Percentiles rank a stretch among this genome's conserved stretches.
phyloP scores from a whole-genome alignment of 2,113 vertebrate genomes.

The Nipponia nippon region DNA sequence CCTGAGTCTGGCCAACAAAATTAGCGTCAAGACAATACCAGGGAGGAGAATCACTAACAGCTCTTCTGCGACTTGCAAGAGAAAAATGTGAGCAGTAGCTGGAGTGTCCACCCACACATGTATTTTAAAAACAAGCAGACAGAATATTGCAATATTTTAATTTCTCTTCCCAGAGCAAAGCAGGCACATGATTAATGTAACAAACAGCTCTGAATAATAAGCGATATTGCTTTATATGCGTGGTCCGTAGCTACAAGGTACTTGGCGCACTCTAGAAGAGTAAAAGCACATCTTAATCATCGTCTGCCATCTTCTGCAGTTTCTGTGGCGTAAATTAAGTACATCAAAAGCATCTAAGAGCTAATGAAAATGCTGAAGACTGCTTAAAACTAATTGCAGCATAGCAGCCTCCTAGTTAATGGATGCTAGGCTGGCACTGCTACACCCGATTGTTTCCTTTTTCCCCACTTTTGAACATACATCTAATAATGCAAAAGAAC shows the following conservation, averaged over 20 bases:
- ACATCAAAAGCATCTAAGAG: not conserved
- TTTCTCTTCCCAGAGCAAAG: not conserved
- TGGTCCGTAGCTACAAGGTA: not conserved
- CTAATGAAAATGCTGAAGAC: not conserved
- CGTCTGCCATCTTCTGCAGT: not conserved
- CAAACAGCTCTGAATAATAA: not conserved
- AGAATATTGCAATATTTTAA: not conserved
- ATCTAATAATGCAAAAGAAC: not conserved
- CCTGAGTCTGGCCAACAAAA: not conserved
- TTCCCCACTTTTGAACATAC: not conserved
- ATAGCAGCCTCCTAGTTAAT: not conserved
- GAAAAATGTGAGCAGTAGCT: not conserved
- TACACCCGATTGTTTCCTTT: not conserved
- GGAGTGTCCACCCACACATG: not conserved
- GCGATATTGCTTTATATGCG: not conserved
- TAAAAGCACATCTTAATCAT: not conserved
- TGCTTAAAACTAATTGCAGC: not conserved
- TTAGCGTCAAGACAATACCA: not conserved
- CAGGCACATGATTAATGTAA: not conserved
- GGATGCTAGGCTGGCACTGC: not conserved
- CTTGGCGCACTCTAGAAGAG: not conserved
- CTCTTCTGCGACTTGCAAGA: not conserved
- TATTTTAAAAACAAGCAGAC: slow-evolving; percentile 9
- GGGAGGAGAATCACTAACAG: not conserved
- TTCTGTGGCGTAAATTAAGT: not conserved